Percentiles rank a stretch among this genome's conserved stretches.
Conservation (phyloP, 1,140 invertebrate genomes). For the Aphaenogaster ashmeadi region DNA sequence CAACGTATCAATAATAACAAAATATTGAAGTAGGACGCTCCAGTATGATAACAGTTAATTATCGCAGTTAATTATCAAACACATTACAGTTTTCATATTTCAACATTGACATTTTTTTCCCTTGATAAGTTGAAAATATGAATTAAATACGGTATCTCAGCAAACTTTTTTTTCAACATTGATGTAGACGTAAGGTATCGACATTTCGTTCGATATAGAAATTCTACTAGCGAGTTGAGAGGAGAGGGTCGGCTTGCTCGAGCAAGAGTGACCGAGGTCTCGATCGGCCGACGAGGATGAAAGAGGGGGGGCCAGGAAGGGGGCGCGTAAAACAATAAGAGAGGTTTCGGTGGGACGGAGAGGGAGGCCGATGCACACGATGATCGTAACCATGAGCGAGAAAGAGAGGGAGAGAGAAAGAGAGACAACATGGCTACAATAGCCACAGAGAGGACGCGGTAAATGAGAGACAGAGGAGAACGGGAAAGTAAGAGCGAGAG, state of each 20-base stretch:
- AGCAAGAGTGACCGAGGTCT: conserved; percentile 45
- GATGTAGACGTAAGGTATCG: background rate
- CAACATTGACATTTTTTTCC: background rate
- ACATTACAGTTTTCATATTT: background rate
- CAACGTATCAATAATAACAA: background rate
- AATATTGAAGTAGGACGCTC: background rate
- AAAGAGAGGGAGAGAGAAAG: conserved; percentile 12
- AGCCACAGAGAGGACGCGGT: conserved; percentile 27
- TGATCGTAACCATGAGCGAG: conserved; percentile 18
- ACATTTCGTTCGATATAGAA: conserved; percentile 24
- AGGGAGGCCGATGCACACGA: conserved; percentile 23
- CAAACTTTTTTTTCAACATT: background rate
- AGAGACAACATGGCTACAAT: conserved; percentile 35
- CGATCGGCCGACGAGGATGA: conserved; percentile 46
- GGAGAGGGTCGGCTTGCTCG: conserved; percentile 35
- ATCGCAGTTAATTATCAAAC: background rate
- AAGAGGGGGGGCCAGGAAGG: conserved; percentile 6
- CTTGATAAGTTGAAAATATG: background rate
- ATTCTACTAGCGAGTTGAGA: conserved; percentile 14
- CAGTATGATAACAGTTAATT: conserved; percentile 8
- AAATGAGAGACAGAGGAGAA: conserved; percentile 36
- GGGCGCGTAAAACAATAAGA: conserved; percentile 49
- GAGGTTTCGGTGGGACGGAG: conserved; percentile 47
- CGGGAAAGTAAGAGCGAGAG: conserved; percentile 39
- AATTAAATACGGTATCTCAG: conserved; percentile 4